Evolutionary conservation across 2,113 vertebrate species (phyloP), one percentile per base, ranked within the genome.

Genomic region (Marmota monax): DNA sequence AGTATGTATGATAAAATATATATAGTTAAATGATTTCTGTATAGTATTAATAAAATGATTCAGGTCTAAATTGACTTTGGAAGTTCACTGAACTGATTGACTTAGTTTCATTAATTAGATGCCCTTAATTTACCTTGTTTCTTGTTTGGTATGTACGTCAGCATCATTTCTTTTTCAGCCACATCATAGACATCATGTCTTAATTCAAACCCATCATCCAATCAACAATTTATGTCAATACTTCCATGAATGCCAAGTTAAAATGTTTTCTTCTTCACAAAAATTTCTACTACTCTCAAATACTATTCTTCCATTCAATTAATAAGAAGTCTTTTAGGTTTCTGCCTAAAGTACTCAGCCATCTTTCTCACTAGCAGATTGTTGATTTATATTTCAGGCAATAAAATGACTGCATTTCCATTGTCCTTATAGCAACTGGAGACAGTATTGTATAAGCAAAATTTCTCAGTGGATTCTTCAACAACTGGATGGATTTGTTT

Each of bases 291-390:
- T 70, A 77, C n/a, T 84, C 4, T 4, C n/a, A 93, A 83, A 90
- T 91, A 67, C 7, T 58, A 72, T 67, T 90, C 22, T 51, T 96
- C 32, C 90, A 69, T 70, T 82, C 65, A 95, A 12, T 67, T 74
- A 27, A 37, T 79, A 78, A 90, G 48, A 48, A 80, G 17, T 61
- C 2, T 70, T 45, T 92, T 61, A 61, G 51, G 53, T 80, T 94
- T 42, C 39, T 87, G 4, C n/a, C 17, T 13, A 58, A 74, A 58
- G 4, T 16, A 84, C 73, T 88, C 2, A 73, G 45, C 1, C 7
- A 8, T 48, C 45, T 45, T 56, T 84, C 67, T 89, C 32, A 73
- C 16, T n/a, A 67, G 27, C 32, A 34, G 32, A 79, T 11, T 56
- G 27, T 34, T 79, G 25, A 65, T 77, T 76, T 53, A 74, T 48